Conservation (phyloP, 2,888 invertebrate species). For the Erebia ligea region DNA sequence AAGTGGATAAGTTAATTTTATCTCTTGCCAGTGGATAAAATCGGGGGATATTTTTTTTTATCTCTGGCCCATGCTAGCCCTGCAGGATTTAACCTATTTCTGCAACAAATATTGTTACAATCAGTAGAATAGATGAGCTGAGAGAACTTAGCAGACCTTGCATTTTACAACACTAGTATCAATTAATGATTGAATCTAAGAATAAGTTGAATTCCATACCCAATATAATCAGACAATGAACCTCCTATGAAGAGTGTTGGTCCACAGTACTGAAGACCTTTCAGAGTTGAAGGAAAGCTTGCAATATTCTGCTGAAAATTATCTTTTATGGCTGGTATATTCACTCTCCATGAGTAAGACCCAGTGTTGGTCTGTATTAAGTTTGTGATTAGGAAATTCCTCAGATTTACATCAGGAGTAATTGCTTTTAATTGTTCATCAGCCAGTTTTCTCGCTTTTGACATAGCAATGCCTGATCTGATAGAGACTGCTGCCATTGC, state of each 20-base stretch:
- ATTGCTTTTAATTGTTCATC: constrained; percentile 84
- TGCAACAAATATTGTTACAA: too few relatives aligned
- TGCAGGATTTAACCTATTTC: too few relatives aligned
- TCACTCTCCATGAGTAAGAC: constrained; percentile 90
- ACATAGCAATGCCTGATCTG: constrained; percentile 84
- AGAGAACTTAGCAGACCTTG: neutral
- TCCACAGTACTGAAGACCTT: constrained; percentile 82
- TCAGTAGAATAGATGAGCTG: neutral
- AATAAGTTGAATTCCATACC: constrained; percentile 68
- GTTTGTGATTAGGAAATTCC: constrained; percentile 94
- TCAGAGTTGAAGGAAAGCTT: constrained; percentile 83
- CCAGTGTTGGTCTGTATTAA: constrained; percentile 86
- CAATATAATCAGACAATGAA: constrained; percentile 90
- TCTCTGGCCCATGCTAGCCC: too few relatives aligned
- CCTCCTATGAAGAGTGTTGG: constrained; percentile 94
- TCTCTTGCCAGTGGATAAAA: too few relatives aligned
- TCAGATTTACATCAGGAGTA: constrained; percentile 83
- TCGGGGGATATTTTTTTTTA: too few relatives aligned
- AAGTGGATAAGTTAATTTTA: too few relatives aligned
- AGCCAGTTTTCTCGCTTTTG: constrained; percentile 86
- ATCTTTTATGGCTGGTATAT: constrained; percentile 87
- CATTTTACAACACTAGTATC: too few relatives aligned
- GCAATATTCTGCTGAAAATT: constrained; percentile 86
- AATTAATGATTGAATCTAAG: neutral
- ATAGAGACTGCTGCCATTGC: constrained; percentile 86